These are phyloP conservation scores for Sweltsa coloradensis DNA, from an alignment of 1,140 invertebrate species.

Conservation along the genomic window DNA sequence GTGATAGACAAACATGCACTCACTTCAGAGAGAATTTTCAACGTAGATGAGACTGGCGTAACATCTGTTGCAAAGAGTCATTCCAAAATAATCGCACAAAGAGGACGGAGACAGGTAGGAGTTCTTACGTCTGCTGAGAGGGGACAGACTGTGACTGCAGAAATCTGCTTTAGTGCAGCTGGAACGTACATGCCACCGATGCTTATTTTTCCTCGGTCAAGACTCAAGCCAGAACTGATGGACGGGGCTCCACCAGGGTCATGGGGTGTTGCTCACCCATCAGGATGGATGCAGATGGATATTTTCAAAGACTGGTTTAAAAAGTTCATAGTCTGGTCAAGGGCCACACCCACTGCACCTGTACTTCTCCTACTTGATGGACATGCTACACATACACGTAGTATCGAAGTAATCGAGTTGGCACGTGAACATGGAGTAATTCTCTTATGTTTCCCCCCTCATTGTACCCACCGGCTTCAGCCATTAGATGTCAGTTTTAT, in stretches of 20 bases:
- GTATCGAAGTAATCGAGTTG: constrained; percentile 10
- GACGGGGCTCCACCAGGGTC: constrained; percentile 13
- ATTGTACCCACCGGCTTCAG: constrained; percentile 27
- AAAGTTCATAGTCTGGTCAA: constrained; percentile 15
- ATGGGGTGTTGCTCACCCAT: constrained; percentile 3
- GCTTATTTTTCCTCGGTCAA: constrained; percentile 25
- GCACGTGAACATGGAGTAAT: constrained; percentile 23
- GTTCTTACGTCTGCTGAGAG: constrained; percentile 18
- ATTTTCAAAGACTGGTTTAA: constrained; percentile 15
- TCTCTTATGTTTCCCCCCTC: constrained; percentile 25
- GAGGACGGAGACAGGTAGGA: constrained; percentile 21
- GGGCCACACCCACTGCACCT: constrained; percentile 8
- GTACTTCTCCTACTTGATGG: constrained; percentile 18
- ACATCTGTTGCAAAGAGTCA: constrained; percentile 20
- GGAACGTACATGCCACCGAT: constrained; percentile 23
- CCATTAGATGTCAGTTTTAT: constrained; percentile 30
- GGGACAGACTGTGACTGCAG: constrained; percentile 19
- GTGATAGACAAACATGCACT: constrained; percentile 11
- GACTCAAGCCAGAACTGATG: constrained; percentile 9
- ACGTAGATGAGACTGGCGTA: constrained; percentile 29
- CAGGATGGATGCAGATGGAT: constrained; percentile 16
- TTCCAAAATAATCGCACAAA: constrained; percentile 13
- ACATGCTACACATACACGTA: constrained; percentile 17
- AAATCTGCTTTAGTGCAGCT: constrained; percentile 19
- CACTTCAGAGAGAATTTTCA: constrained; percentile 21